A percentile compares a stretch with the other conserved stretches of the same genome.
Evolutionary conservation across 2,888 invertebrate species (phyloP).

Genomic region (Philhelius pedissequus): DNA sequence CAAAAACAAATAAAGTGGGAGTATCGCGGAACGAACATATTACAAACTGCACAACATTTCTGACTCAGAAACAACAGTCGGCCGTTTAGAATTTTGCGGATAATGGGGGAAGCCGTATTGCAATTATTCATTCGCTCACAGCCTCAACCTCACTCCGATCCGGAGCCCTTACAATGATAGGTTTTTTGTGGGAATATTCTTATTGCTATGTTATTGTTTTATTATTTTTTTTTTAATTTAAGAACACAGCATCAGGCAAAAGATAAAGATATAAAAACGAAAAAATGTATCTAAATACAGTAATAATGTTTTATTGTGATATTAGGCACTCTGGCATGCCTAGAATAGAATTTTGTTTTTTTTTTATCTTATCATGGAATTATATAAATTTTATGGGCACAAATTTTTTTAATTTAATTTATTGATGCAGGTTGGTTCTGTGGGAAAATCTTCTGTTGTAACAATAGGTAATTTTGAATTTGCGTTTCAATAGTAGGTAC

Average conservation of each 20-base stretch:
- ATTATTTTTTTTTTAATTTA: neutral
- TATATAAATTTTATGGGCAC: neutral
- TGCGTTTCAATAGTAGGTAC: neutral
- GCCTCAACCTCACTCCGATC: neutral
- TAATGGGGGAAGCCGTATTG: neutral
- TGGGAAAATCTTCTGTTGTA: neutral
- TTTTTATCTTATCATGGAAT: conserved; percentile 8
- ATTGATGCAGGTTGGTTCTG: neutral
- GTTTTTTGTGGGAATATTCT: conserved; percentile 2
- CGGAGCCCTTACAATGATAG: neutral
- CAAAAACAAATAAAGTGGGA: neutral
- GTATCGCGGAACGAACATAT: neutral
- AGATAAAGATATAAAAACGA: conserved; percentile 21
- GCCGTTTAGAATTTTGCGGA: neutral
- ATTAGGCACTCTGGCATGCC: conserved; percentile 4
- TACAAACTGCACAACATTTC: too few species aligned
- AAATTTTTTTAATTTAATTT: neutral
- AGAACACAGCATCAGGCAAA: neutral
- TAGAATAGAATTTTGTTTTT: conserved; percentile 25
- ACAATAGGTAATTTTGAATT: neutral
- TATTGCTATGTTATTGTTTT: neutral
- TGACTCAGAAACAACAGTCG: neutral
- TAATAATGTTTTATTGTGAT: conserved; percentile 56
- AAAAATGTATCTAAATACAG: conserved; percentile 45
- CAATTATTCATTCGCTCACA: conserved; percentile 16